These are phyloP conservation scores for Acanthosepion pharaonis DNA, from an alignment of 2,888 invertebrate genomes.

Conservation along the genomic window DNA sequence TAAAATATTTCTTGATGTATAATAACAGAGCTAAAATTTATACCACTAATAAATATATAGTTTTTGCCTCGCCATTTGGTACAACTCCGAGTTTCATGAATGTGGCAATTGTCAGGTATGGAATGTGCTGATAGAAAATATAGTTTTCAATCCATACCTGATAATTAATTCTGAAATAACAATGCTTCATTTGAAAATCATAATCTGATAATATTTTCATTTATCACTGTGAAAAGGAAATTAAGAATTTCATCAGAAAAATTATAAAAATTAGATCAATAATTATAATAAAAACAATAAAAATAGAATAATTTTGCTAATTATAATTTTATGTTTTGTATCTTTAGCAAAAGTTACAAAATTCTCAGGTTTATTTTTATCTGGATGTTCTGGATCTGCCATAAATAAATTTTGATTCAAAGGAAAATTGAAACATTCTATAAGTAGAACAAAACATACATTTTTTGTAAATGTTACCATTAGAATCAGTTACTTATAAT, in stretches of 20 bases:
- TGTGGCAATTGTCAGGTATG: too few species aligned
- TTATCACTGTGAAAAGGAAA: background rate
- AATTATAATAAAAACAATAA: background rate
- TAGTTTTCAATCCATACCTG: too few species aligned
- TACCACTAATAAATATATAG: too few species aligned
- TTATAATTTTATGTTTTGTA: background rate
- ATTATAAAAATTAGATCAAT: background rate
- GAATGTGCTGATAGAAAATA: too few species aligned
- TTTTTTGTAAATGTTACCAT: background rate
- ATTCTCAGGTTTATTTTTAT: background rate
- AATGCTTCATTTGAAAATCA: background rate
- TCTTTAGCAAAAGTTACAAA: background rate
- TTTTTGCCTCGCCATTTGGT: too few species aligned
- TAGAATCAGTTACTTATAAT: background rate
- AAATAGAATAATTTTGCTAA: background rate
- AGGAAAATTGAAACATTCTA: background rate
- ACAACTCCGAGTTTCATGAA: too few species aligned
- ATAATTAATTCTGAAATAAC: background rate
- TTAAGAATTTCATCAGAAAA: background rate
- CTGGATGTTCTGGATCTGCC: background rate
- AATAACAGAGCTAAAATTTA: too few species aligned
- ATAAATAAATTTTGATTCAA: background rate
- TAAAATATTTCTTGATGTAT: too few species aligned
- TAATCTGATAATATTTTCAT: background rate
- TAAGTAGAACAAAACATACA: background rate